phyloP scores from a whole-genome alignment of 2,888 invertebrate species.

The Silvanus unidentatus region DNA sequence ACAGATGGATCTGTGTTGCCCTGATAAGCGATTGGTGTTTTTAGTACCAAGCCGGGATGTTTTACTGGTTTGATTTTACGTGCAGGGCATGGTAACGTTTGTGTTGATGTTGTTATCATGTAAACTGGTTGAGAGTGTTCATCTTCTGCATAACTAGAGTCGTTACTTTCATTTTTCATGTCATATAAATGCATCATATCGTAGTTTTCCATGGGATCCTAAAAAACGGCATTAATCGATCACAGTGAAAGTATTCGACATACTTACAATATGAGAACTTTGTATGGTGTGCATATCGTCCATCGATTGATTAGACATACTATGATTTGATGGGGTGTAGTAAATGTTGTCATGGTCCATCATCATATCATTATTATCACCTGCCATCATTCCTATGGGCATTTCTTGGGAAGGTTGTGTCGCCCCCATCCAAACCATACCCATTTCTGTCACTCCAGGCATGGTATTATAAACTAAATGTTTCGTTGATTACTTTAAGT shows the following conservation, averaged over 20 bases:
- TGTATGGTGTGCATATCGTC: conserved; percentile 49
- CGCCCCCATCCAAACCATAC: conserved; percentile 66
- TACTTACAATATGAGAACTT: conserved; percentile 50
- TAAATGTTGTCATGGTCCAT: conserved; percentile 45
- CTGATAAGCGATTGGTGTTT: conserved; percentile 73
- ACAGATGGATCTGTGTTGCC: conserved; percentile 77
- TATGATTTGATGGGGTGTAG: conserved; percentile 45
- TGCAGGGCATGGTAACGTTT: conserved; percentile 51
- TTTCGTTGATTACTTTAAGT: conserved; percentile 3
- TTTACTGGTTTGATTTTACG: conserved; percentile 68
- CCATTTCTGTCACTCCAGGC: conserved; percentile 55
- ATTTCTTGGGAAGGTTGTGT: conserved; percentile 49
- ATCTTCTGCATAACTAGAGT: conserved; percentile 49
- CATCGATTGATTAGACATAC: conserved; percentile 47
- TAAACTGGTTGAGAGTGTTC: conserved; percentile 43
- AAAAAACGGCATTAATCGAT: conserved; percentile 9
- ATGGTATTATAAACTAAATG: conserved; percentile 46
- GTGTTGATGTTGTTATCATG: conserved; percentile 52
- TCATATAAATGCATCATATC: conserved; percentile 45
- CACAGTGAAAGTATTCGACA: neutral
- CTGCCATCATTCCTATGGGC: conserved; percentile 44
- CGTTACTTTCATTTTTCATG: conserved; percentile 44
- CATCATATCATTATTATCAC: conserved; percentile 43
- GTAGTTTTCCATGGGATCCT: conserved; percentile 44
- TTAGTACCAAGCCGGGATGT: conserved; percentile 66